These are phyloP conservation scores for Heliconius hortense DNA, from an alignment of 2,888 invertebrate genomes.

Conservation along the genomic window DNA sequence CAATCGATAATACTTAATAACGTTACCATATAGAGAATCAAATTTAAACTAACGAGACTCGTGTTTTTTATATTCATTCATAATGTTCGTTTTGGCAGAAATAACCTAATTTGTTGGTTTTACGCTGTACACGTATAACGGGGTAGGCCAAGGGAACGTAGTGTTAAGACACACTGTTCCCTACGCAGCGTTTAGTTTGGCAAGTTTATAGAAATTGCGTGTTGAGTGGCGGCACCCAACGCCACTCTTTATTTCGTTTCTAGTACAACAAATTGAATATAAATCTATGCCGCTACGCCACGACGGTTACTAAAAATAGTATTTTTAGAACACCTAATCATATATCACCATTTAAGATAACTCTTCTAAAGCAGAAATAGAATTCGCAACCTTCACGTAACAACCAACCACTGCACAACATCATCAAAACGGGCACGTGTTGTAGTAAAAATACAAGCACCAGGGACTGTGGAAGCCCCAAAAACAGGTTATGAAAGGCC, in stretches of 20 bases:
- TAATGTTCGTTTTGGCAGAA: not conserved
- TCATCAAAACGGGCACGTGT: conserved; percentile 44
- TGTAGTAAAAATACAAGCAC: conserved; percentile 58
- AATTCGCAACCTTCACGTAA: not conserved
- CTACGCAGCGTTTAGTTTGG: no score
- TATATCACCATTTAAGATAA: not conserved
- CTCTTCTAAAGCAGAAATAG: not conserved
- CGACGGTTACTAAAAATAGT: no score
- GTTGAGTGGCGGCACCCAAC: not conserved
- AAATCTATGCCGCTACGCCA: not conserved
- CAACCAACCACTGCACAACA: not conserved
- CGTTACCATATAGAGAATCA: conserved; percentile 42
- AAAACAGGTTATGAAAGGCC: conserved; percentile 80
- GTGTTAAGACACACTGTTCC: no score
- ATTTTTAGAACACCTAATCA: no score
- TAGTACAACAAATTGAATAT: not conserved
- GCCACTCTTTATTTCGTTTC: not conserved
- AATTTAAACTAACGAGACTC: conserved; percentile 45
- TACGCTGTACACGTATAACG: not conserved
- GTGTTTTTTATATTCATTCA: conserved; percentile 40
- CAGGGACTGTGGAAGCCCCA: conserved; percentile 78
- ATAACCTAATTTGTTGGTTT: not conserved
- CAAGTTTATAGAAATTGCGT: not conserved
- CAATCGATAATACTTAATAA: conserved; percentile 34
- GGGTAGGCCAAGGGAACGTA: no score